phyloP scores from a whole-genome alignment of 2,888 invertebrate species.

The Drosophila cognata region DNA sequence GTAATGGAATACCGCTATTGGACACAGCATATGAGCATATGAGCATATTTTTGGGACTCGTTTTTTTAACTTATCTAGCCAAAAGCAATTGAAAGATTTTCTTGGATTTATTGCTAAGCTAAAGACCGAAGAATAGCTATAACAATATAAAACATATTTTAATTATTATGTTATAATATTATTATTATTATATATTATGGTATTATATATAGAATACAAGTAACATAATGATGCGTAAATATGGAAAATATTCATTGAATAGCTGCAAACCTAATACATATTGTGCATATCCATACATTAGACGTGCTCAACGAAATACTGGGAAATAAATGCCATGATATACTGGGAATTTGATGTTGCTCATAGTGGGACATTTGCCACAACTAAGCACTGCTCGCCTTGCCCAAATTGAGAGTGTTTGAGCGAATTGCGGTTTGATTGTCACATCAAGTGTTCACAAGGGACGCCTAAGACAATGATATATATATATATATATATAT shows the following conservation, averaged over 20 bases:
- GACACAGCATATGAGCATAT: not conserved
- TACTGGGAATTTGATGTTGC: constrained; percentile 29
- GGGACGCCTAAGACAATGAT: constrained; percentile 11
- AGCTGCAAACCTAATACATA: not conserved
- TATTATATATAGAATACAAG: too few species aligned
- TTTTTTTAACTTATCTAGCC: not conserved
- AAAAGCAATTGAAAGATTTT: not conserved
- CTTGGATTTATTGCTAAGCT: not conserved
- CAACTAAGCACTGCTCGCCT: constrained; percentile 3
- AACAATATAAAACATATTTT: not conserved
- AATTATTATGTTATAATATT: not conserved
- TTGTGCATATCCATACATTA: not conserved
- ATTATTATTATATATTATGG: too few species aligned
- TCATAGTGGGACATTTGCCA: constrained; percentile 21
- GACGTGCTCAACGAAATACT: constrained; percentile 16
- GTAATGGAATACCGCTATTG: not conserved
- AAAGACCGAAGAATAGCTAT: not conserved
- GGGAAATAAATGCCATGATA: constrained; percentile 26
- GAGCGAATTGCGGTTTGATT: constrained; percentile 33
- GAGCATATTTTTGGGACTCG: not conserved
- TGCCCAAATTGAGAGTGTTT: constrained; percentile 6
- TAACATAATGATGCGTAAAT: not conserved
- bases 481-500: not conserved
- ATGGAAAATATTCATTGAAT: not conserved
- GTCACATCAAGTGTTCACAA: constrained; percentile 20